A percentile compares a stretch with the other conserved stretches of the same genome.
Conservation (phyloP, 1,140 invertebrate species). For the Sitodiplosis mosellana region DNA sequence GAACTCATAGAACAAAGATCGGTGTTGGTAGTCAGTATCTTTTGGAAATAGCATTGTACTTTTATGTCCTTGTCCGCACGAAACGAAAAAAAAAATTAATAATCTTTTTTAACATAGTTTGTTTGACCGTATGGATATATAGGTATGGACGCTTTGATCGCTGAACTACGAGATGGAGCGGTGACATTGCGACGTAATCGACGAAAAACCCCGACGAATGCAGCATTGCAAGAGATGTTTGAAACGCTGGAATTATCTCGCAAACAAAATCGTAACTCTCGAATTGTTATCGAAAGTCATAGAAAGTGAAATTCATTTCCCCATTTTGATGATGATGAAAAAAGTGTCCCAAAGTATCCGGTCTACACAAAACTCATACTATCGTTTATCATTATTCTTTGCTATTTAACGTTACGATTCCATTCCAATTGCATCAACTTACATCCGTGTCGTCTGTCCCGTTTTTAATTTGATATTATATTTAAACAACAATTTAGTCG, state of each 20-base stretch:
- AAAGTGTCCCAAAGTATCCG: too few species aligned
- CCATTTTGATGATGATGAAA: too few species aligned
- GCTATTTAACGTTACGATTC: too few species aligned
- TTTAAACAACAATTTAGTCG: too few species aligned
- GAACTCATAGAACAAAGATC: too few species aligned
- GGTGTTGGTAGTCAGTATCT: too few species aligned
- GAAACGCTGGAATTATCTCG: slow-evolving; percentile 22
- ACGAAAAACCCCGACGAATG: slow-evolving; percentile 18
- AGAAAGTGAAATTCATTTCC: too few species aligned
- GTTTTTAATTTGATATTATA: too few species aligned
- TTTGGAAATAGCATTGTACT: neutral
- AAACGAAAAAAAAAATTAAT: neutral
- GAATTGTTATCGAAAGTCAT: slow-evolving; percentile 19
- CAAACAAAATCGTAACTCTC: slow-evolving; percentile 22
- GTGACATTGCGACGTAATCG: slow-evolving; percentile 18
- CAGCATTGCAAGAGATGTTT: slow-evolving; percentile 23
- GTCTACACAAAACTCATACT: too few species aligned
- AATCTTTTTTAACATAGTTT: neutral
- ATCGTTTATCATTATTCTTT: too few species aligned
- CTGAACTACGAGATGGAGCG: slow-evolving; percentile 21
- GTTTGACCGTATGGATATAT: neutral
- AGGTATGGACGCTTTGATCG: slow-evolving; percentile 26
- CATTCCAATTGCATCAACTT: too few species aligned
- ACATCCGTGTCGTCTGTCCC: too few species aligned
- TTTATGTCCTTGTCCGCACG: neutral